Evolutionary conservation across 2,797 vertebrate genomes (phyloP).

Genomic region (Propithecus deckenii): DNA sequence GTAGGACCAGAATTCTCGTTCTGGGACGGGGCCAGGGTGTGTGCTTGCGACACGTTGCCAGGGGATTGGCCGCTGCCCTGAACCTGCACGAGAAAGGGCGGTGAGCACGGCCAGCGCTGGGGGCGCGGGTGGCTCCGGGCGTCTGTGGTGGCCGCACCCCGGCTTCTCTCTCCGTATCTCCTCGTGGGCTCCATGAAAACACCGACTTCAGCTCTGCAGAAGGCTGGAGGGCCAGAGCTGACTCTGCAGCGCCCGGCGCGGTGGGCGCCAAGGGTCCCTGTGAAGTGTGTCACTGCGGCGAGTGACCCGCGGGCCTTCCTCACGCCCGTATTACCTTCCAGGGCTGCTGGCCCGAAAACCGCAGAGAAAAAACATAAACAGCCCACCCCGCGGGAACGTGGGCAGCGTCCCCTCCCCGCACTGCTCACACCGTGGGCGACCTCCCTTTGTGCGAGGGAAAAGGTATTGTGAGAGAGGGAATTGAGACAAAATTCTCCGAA

Average conservation of each 20-base stretch:
- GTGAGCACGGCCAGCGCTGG: not conserved
- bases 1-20: rapidly evolving
- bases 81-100: no score
- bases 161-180: not conserved
- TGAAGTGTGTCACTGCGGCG: rapidly evolving
- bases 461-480: not conserved
- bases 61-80: not conserved
- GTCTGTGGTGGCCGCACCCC: rapidly evolving
- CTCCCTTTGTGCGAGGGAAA: not conserved
- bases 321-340: rapidly evolving
- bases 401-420: not conserved
- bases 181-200: rapidly evolving
- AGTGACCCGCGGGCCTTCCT: not conserved
- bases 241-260: not conserved
- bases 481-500: not conserved
- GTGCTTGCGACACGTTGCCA: rapidly evolving
- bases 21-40: no score
- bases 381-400: not conserved
- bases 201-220: not conserved
- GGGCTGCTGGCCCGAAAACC: no score
- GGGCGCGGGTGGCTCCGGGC: no score
- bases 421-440: not conserved
- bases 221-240: not conserved
- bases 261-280: not conserved
- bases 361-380: no score